Percentiles rank a stretch among this genome's conserved stretches.
Evolutionary conservation across 2,888 invertebrate genomes (phyloP).

Genomic region (Branchipolynoe longqiensis): DNA sequence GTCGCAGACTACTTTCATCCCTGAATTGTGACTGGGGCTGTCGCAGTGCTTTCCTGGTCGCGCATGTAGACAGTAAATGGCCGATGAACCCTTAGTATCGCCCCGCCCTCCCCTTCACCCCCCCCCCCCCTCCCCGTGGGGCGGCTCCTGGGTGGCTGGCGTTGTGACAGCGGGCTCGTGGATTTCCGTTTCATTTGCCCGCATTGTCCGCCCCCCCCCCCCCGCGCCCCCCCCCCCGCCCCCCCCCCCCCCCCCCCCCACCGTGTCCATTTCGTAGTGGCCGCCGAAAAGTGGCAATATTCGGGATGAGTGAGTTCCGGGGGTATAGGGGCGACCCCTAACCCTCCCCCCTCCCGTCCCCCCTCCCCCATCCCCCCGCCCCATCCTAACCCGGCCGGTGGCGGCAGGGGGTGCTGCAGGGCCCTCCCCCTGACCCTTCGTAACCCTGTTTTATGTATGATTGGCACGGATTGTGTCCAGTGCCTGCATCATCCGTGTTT

Average conservation of each 20-base stretch:
- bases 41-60: too few relatives aligned
- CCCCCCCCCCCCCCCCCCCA: neutral
- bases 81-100: too few relatives aligned
- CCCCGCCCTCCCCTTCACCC: slow-evolving; percentile 10
- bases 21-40: too few relatives aligned
- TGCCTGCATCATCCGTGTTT: too few relatives aligned
- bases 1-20: too few relatives aligned
- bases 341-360: too few relatives aligned
- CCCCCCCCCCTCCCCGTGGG: too few relatives aligned
- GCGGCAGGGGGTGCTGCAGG: neutral
- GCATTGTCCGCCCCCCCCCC: slow-evolving; percentile 14
- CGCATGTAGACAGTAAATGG: too few relatives aligned
- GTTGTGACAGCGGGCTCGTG: slow-evolving; percentile 34
- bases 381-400: too few relatives aligned
- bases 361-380: too few relatives aligned
- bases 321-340: neutral
- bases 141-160: neutral
- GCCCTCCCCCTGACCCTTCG: slow-evolving; percentile 9
- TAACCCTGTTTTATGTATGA: slow-evolving; percentile 37
- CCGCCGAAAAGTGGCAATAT: slow-evolving; percentile 41
- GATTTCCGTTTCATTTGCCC: slow-evolving; percentile 36
- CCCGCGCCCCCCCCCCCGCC: neutral
- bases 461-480: slow-evolving; percentile 17
- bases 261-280: neutral
- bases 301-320: slow-evolving; percentile 20